These are phyloP conservation scores for Drosophila meridiana DNA, from an alignment of 2,888 invertebrate genomes.

Conservation along the genomic window DNA sequence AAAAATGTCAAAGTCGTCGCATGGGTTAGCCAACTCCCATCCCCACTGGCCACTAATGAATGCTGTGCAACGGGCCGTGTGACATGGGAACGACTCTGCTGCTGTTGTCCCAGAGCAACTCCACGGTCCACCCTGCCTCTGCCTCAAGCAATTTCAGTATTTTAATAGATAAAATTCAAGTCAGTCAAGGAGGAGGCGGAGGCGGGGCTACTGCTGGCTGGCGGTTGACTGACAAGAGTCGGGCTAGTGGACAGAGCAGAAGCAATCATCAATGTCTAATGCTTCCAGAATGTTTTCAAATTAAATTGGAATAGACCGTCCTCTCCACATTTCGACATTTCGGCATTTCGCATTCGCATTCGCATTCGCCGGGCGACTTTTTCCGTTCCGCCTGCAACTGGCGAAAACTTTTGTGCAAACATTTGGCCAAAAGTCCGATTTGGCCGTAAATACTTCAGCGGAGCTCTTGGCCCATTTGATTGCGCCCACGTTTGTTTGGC, in stretches of 20 bases:
- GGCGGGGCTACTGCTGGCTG: constrained; percentile 11
- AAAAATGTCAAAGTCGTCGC: constrained; percentile 56
- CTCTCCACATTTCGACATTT: background rate
- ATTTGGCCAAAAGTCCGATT: constrained; percentile 40
- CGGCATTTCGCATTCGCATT: background rate
- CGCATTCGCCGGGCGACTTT: constrained; percentile 13
- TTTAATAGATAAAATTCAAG: constrained; percentile 62
- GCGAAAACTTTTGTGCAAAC: constrained; percentile 40
- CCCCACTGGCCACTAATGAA: constrained; percentile 4
- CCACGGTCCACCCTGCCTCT: background rate
- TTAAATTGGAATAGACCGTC: constrained; percentile 61
- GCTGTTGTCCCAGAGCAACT: background rate
- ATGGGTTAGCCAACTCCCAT: background rate
- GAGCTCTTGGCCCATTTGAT: constrained; percentile 45
- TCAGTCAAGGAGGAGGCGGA: background rate
- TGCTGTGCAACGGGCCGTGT: constrained; percentile 51
- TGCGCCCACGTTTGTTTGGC: constrained; percentile 58
- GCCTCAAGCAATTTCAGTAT: constrained; percentile 45
- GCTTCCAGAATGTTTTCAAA: constrained; percentile 48
- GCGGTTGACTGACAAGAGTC: constrained; percentile 30
- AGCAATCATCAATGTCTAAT: constrained; percentile 41
- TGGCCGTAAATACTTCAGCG: constrained; percentile 47
- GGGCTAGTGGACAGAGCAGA: constrained; percentile 43
- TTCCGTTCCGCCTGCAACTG: constrained; percentile 19
- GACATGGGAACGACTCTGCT: constrained; percentile 22